phyloP scores from a whole-genome alignment of 2,113 vertebrate species.

The Nothocercus julius region DNA sequence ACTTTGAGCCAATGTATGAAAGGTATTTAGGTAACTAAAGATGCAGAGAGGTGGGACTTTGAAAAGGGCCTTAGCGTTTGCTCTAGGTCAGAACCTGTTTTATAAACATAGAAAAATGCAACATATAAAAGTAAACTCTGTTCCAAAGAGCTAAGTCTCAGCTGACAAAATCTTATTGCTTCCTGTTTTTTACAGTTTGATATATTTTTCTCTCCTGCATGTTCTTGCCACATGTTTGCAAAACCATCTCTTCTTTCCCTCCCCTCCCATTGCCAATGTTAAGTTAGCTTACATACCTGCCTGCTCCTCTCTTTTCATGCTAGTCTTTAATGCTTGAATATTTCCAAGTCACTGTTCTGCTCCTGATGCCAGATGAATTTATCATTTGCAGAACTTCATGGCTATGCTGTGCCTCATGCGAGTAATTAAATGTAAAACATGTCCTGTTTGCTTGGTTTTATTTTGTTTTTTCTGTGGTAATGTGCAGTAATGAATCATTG shows the following conservation, averaged over 20 bases:
- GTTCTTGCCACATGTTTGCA: not conserved
- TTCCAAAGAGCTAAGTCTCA: not conserved
- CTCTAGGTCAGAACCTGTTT: not conserved
- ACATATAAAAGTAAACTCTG: not conserved
- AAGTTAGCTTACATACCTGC: not conserved
- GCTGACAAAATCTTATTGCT: not conserved
- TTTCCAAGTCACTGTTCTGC: not conserved
- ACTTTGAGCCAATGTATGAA: not conserved
- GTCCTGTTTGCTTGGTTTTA: not conserved
- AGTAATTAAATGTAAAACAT: not conserved
- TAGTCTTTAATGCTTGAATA: not conserved
- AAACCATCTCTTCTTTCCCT: not conserved
- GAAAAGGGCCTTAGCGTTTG: not conserved
- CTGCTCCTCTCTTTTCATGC: not conserved
- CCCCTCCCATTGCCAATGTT: not conserved
- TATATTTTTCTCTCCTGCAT: not conserved
- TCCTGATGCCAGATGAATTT: not conserved
- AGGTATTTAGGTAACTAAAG: not conserved
- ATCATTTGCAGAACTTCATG: not conserved
- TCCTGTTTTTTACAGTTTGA: not conserved
- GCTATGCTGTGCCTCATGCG: rapidly evolving
- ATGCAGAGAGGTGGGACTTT: not conserved
- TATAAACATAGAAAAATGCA: not conserved
- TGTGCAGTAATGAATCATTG: not conserved
- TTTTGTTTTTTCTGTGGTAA: not conserved